A percentile compares a stretch with the other conserved stretches of the same genome.
Evolutionary conservation across 1,140 invertebrate genomes (phyloP).

Genomic region (Augochlora pura): DNA sequence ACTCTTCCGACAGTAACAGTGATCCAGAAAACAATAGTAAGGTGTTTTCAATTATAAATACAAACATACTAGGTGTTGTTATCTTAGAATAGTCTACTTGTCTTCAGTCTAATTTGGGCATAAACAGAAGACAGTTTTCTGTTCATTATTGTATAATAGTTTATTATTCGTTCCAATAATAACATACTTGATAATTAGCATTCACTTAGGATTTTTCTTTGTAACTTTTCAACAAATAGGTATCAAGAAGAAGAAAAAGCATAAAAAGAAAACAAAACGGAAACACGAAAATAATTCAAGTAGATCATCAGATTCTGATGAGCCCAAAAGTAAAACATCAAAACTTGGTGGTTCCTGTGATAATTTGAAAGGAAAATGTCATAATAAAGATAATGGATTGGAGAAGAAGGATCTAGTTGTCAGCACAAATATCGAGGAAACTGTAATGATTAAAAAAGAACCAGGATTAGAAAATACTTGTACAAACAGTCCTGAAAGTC

Average conservation of each 20-base stretch:
- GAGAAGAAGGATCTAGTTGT: background rate
- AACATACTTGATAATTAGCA: too few relatives aligned
- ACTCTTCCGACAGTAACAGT: slow-evolving; percentile 79
- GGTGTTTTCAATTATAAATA: slow-evolving; percentile 7
- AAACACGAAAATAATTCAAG: slow-evolving; percentile 77
- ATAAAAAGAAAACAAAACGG: slow-evolving; percentile 80
- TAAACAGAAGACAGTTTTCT: too few relatives aligned
- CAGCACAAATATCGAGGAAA: slow-evolving; percentile 41
- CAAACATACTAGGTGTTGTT: background rate
- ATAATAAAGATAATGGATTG: slow-evolving; percentile 51
- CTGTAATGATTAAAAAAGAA: slow-evolving; percentile 48
- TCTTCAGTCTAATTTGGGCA: too few relatives aligned
- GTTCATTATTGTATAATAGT: too few relatives aligned
- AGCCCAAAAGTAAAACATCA: slow-evolving; percentile 55
- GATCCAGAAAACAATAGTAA: slow-evolving; percentile 74
- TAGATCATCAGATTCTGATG: slow-evolving; percentile 72
- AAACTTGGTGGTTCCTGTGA: slow-evolving; percentile 14
- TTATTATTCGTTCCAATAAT: too few relatives aligned
- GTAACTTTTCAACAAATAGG: slow-evolving; percentile 52
- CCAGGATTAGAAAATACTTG: slow-evolving; percentile 24
- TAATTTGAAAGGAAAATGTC: slow-evolving; percentile 48
- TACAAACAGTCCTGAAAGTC: slow-evolving; percentile 50
- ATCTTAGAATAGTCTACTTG: too few relatives aligned
- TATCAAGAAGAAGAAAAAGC: slow-evolving; percentile 81
- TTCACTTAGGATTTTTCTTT: background rate